These are phyloP conservation scores for Aphelinus certus DNA, from an alignment of 1,140 invertebrate species.

Conservation along the genomic window DNA sequence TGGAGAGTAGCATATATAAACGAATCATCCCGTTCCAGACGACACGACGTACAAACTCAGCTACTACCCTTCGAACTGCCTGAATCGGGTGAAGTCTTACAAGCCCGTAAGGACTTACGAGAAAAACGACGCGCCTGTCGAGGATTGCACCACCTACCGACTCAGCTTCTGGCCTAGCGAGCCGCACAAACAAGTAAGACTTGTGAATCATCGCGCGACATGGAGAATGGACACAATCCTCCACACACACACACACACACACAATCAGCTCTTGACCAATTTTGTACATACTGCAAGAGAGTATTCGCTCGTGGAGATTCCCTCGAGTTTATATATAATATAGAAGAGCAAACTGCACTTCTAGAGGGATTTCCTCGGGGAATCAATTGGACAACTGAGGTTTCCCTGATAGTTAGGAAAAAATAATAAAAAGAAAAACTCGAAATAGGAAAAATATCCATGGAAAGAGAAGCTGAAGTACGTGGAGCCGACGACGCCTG, in stretches of 20 bases:
- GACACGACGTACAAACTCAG: constrained; percentile 69
- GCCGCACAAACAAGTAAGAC: constrained; percentile 48
- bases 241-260: too few relatives aligned
- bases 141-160: constrained; percentile 62
- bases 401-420: too few relatives aligned
- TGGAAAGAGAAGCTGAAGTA: constrained; percentile 50
- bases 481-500: constrained; percentile 55
- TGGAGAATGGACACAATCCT: too few relatives aligned
- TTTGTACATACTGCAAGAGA: too few relatives aligned
- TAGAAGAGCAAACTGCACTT: constrained; percentile 3
- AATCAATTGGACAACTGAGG: too few relatives aligned
- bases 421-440: not conserved
- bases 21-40: constrained; percentile 54
- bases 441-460: constrained; percentile 46
- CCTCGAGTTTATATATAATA: not conserved
- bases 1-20: constrained; percentile 42
- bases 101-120: constrained; percentile 63
- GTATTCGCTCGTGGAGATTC: constrained; percentile 29
- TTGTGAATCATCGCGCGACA: too few relatives aligned
- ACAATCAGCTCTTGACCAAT: too few relatives aligned
- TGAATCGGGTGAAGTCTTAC: constrained; percentile 56
- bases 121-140: constrained; percentile 67
- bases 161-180: constrained; percentile 49
- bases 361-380: too few relatives aligned
- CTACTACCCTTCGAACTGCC: constrained; percentile 61